Conservation (phyloP, 2,113 vertebrate genomes). For the Oreochromis tanganicae region DNA sequence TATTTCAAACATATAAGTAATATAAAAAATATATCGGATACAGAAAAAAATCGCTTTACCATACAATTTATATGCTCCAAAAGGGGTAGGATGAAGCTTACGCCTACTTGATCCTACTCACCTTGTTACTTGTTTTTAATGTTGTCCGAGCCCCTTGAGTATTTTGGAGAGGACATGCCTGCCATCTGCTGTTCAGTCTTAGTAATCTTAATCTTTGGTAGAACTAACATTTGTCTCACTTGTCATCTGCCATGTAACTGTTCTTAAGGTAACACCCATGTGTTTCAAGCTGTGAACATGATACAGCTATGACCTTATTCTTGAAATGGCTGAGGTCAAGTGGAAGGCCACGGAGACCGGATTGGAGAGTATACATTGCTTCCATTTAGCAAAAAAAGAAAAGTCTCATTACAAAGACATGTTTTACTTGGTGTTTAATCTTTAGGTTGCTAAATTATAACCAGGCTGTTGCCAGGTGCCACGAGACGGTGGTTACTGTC, state of each 20-base stretch:
- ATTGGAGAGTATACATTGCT: background rate
- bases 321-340: constrained; percentile 14
- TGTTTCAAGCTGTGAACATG: constrained; percentile 27
- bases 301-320: constrained; percentile 30
- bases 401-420: background rate
- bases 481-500: background rate
- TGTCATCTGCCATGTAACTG: background rate
- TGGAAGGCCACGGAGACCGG: background rate
- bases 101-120: background rate
- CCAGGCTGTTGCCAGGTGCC: background rate
- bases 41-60: background rate
- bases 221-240: background rate
- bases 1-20: background rate
- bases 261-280: constrained; percentile 9
- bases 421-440: background rate
- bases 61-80: background rate
- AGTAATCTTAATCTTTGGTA: background rate
- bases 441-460: background rate
- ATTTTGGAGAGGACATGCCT: background rate
- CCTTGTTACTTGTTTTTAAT: background rate
- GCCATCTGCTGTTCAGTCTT: constrained; percentile 23
- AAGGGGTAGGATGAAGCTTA: background rate
- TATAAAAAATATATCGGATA: background rate
- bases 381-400: background rate
- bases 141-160: background rate